Conservation (phyloP, 1,140 invertebrate genomes). For the Coboldia fuscipes region DNA sequence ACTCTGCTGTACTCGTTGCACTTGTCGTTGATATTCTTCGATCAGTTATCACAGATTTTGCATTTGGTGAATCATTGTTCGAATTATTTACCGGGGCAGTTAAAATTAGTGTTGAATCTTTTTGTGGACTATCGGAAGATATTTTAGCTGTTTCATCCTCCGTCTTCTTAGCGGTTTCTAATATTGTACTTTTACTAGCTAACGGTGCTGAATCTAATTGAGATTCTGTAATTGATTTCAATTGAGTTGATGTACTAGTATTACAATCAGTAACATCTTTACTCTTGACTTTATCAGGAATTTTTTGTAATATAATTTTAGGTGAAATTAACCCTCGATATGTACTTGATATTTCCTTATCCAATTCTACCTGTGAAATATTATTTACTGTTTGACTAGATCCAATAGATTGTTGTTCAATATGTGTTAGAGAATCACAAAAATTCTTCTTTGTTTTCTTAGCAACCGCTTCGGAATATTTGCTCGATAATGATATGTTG, state of each 20-base stretch:
- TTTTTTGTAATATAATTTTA: neutral
- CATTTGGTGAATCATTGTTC: neutral
- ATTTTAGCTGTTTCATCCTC: neutral
- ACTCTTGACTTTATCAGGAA: neutral
- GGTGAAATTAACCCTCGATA: neutral
- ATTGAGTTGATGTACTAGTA: neutral
- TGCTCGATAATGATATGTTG: too few relatives aligned
- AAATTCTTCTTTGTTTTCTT: slow-evolving; percentile 2
- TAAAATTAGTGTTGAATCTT: too few relatives aligned
- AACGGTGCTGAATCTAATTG: neutral
- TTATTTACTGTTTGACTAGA: neutral
- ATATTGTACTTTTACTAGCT: neutral
- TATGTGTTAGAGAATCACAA: too few relatives aligned
- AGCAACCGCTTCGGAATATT: neutral
- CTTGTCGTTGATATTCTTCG: neutral
- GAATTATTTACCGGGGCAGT: neutral
- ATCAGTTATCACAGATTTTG: neutral
- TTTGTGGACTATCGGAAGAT: too few relatives aligned
- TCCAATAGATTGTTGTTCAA: neutral
- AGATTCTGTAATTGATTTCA: neutral
- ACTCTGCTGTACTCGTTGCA: neutral
- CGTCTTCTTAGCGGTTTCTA: neutral
- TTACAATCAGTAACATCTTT: neutral
- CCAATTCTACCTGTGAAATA: neutral
- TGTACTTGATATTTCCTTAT: neutral